Evolutionary conservation across 2,797 vertebrate genomes (phyloP).

Genomic region (Huso huso): DNA sequence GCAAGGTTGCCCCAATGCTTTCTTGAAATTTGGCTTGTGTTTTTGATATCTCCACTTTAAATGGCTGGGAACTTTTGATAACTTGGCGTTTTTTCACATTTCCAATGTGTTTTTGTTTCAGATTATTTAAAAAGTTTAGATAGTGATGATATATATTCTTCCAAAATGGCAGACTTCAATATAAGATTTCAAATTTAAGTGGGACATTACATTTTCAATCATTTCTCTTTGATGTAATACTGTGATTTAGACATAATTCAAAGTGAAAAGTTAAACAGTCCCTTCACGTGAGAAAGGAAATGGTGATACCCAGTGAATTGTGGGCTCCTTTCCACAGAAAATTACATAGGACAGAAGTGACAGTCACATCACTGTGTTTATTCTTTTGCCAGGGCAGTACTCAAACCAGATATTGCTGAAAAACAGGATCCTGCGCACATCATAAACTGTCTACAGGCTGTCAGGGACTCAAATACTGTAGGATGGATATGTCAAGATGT

Average conservation of each 20-base stretch:
- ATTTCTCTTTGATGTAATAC: neutral
- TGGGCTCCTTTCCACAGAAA: slow-evolving; percentile 17
- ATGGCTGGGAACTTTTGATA: no score
- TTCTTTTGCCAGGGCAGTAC: slow-evolving; percentile 33
- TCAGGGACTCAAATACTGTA: slow-evolving; percentile 19
- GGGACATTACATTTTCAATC: neutral
- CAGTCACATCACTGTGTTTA: slow-evolving; percentile 59
- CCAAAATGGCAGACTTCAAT: no score
- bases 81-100: no score
- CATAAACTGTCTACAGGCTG: slow-evolving; percentile 41
- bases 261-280: neutral
- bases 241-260: neutral
- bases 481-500: slow-evolving; percentile 14
- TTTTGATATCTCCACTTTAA: no score
- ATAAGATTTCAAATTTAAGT: no score
- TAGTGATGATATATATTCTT: no score
- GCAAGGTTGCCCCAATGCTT: no score
- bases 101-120: no score
- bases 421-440: slow-evolving; percentile 32
- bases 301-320: neutral
- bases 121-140: no score
- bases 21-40: no score
- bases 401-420: slow-evolving; percentile 41
- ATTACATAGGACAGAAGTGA: slow-evolving; percentile 37
- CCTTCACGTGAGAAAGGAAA: neutral